phyloP scores from a whole-genome alignment of 2,888 invertebrate genomes.

The Lingula anatina region DNA sequence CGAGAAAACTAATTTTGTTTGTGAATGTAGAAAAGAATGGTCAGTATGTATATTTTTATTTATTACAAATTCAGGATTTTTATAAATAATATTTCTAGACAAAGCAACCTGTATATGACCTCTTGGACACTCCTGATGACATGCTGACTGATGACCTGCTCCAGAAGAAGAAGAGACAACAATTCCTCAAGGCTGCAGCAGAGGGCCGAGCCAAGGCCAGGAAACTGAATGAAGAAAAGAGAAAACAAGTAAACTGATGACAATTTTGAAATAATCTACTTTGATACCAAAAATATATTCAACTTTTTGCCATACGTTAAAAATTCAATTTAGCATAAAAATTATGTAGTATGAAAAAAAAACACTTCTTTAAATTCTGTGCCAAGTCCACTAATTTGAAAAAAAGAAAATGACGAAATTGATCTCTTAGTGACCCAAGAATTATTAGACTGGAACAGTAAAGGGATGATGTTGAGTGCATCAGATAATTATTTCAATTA shows the following conservation, averaged over 20 bases:
- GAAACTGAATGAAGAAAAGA: constrained; percentile 30
- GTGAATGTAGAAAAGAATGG: too few species aligned
- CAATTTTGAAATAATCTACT: too few species aligned
- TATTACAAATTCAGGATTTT: too few species aligned
- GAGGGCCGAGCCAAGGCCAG: constrained; percentile 32
- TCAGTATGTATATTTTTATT: too few species aligned
- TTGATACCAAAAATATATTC: background rate
- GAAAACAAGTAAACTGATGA: constrained; percentile 28
- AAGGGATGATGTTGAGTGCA: too few species aligned
- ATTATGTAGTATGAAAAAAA: background rate
- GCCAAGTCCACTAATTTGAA: too few species aligned
- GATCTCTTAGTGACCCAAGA: too few species aligned
- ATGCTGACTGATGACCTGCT: constrained; percentile 35
- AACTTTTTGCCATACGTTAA: background rate
- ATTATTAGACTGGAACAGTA: too few species aligned
- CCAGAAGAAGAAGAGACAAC: constrained; percentile 57
- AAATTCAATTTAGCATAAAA: background rate
- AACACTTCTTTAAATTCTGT: background rate
- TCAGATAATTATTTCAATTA: too few species aligned
- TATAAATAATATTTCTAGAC: constrained; percentile 4
- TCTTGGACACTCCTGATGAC: constrained; percentile 41
- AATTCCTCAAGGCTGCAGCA: constrained; percentile 35
- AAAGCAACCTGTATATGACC: constrained; percentile 26
- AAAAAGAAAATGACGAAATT: too few species aligned
- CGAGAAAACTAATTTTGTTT: too few species aligned